A percentile compares a stretch with the other conserved stretches of the same genome.
These are phyloP conservation scores for Arenaria interpres DNA, from an alignment of 2,113 vertebrate species.

Conservation along the genomic window DNA sequence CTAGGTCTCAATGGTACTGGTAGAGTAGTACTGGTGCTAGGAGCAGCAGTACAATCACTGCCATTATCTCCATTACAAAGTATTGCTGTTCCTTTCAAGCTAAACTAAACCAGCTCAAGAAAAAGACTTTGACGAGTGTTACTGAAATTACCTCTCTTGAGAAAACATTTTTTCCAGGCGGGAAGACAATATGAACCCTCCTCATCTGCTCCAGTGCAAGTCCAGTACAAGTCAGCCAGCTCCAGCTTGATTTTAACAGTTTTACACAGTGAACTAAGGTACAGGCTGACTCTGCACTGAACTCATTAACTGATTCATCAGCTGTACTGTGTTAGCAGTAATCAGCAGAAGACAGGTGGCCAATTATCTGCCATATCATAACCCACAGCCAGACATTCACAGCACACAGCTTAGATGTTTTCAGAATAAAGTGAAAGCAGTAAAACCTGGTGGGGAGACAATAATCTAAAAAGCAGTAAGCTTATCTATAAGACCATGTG, in stretches of 20 bases:
- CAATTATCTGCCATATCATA: background rate
- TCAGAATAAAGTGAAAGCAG: background rate
- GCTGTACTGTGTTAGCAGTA: background rate
- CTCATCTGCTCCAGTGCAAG: background rate
- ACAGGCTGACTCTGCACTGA: background rate
- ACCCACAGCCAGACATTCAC: background rate
- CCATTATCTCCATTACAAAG: background rate
- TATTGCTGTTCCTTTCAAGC: background rate
- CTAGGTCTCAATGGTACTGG: background rate
- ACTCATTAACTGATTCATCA: background rate
- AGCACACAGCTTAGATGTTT: background rate
- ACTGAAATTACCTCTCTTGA: background rate
- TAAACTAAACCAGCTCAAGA: background rate
- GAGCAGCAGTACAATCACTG: rapidly evolving
- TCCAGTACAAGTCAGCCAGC: background rate
- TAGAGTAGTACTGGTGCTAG: background rate
- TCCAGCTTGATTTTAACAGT: background rate
- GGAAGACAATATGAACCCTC: background rate
- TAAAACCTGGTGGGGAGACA: background rate
- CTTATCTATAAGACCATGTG: background rate
- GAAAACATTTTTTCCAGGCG: background rate
- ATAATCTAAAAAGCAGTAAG: background rate
- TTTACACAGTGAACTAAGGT: background rate
- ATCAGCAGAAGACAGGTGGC: background rate
- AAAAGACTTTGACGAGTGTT: background rate